These are phyloP conservation scores for Aphelocoma coerulescens DNA, from an alignment of 2,113 vertebrate species.

Conservation along the genomic window DNA sequence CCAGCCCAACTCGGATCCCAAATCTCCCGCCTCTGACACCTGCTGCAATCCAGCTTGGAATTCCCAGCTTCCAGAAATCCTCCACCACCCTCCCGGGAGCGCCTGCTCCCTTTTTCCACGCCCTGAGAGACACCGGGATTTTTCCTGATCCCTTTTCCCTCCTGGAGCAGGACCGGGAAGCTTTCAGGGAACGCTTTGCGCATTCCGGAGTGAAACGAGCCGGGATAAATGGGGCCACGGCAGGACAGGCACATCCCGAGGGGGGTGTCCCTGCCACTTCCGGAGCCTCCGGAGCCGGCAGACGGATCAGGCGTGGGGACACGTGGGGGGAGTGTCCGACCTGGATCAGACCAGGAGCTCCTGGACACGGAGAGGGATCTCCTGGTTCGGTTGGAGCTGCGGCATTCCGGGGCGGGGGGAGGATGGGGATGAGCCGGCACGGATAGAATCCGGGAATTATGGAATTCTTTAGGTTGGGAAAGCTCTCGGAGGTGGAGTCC, in stretches of 20 bases:
- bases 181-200: background rate
- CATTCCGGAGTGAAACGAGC: background rate
- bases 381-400: no score
- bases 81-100: background rate
- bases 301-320: background rate
- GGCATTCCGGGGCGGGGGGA: no score
- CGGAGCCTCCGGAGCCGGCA: background rate
- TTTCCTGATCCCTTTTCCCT: background rate
- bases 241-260: background rate
- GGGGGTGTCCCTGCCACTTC: background rate
- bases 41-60: background rate
- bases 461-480: background rate
- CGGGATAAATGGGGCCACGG: background rate
- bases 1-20: background rate
- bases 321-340: background rate
- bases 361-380: background rate
- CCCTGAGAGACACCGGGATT: background rate
- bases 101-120: background rate
- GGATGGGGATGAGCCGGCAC: background rate
- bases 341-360: background rate
- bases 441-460: background rate
- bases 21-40: fast-evolving
- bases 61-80: background rate
- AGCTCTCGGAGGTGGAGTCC: background rate
- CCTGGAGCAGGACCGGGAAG: background rate